Evolutionary conservation across 2,888 invertebrate species (phyloP).

Genomic region (Archips xylosteana): DNA sequence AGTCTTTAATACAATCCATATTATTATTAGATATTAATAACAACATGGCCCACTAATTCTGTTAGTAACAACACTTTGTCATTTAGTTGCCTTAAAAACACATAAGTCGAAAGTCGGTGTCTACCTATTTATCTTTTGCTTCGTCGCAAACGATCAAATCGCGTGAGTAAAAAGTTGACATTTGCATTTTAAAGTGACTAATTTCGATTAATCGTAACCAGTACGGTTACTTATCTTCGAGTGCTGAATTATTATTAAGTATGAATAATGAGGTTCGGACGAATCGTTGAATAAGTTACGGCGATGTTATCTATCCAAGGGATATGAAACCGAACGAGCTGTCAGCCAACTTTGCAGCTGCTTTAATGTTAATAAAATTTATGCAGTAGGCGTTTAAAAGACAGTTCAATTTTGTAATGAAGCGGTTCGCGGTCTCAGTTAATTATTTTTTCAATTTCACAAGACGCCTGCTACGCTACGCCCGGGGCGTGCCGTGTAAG

Average conservation of each 20-base stretch:
- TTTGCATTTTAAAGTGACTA: conserved; percentile 67
- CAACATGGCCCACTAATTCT: not conserved
- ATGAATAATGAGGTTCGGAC: conserved; percentile 31
- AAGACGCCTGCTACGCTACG: conserved; percentile 59
- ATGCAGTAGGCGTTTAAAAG: conserved; percentile 67
- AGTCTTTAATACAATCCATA: conserved; percentile 1
- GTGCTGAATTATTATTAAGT: conserved; percentile 30
- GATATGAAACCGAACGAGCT: conserved; percentile 46
- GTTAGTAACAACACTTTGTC: not conserved
- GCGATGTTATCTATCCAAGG: conserved; percentile 39
- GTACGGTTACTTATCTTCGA: conserved; percentile 48
- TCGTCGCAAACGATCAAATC: conserved; percentile 53
- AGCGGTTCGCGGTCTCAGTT: conserved; percentile 66
- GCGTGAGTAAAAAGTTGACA: conserved; percentile 61
- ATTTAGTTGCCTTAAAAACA: not conserved
- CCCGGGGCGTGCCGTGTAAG: conserved; percentile 44
- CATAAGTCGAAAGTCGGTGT: too few species aligned
- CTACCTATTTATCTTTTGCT: conserved; percentile 47
- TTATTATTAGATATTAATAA: not conserved
- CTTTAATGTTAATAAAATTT: conserved; percentile 54
- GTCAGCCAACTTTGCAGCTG: conserved; percentile 46
- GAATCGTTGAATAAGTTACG: conserved; percentile 37
- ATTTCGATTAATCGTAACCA: conserved; percentile 61
- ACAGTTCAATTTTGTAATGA: conserved; percentile 74
- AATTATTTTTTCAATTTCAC: conserved; percentile 80